Base-by-base conservation (phyloP, 2,888 invertebrate species). In the Tridacna gigas region DNA sequence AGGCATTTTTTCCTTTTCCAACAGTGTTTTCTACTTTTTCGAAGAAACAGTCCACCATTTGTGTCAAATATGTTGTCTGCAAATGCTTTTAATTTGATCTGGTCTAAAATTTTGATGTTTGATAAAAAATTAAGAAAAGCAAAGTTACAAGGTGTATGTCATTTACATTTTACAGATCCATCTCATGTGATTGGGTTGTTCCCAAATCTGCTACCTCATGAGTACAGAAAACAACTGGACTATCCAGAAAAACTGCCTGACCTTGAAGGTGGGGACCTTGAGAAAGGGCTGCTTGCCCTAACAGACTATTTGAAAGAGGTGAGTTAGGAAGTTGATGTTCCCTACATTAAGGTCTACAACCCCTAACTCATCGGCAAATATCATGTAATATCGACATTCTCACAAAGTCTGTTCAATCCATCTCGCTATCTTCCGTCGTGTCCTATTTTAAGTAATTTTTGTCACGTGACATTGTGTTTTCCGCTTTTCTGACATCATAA, bases 151-250 rank as follows among this genome's bases (percentile, higher is more conserved):
- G 2, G 37, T 37, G 37, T 37, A 4, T 37, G 7, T 37, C 37
- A 7, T 37, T 37, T 37, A 37, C 37, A 37, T 37, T 37, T 37
- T 86, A 56, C 93, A 96, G 99, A 99, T 95, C 98, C 99, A 0
- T 97, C 98, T 67, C 97, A 98, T 94, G 99, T 99, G 15, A 99
- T 99, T 86, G 97, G 98, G 84, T 95, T 99, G 48, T 99, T 98
- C 95, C 99, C 99, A 0, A 97, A 98, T 93, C 95, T 99, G 74
- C 96, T 97, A 73, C 97, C 97, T 2, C 95, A 95, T 74, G 95
- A 96, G 73, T 95, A 95, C 89, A 93, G 96, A 20, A 95, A 95
- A 74, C 95, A 95, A 82, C 95, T 96, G 78, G 95, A 95, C 74
- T 96, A 96, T 88, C 95, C 96, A 0, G 95, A 95, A 76, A 93